A percentile compares a stretch with the other conserved stretches of the same genome.
These are phyloP conservation scores for Prunella himalayana DNA, from an alignment of 2,113 vertebrate species.

Conservation along the genomic window DNA sequence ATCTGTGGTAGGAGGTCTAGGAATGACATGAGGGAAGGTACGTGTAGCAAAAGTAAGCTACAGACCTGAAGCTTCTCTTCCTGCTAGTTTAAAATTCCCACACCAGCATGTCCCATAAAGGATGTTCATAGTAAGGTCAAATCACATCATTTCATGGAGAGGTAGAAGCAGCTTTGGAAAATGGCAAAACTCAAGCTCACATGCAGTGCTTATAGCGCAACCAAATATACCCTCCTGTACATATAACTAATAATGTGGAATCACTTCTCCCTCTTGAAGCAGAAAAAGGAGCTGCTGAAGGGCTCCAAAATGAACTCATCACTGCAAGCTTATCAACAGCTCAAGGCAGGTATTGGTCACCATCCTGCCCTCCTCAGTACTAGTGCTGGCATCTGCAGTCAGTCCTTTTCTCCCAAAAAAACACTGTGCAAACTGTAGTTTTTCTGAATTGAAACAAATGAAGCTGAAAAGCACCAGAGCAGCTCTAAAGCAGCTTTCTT, in stretches of 20 bases:
- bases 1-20: background rate
- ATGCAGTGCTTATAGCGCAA: background rate
- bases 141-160: constrained; percentile 24
- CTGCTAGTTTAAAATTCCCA: constrained; percentile 30
- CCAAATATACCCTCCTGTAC: background rate
- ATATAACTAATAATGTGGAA: background rate
- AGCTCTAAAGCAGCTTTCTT: background rate
- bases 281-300: background rate
- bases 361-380: background rate
- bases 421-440: background rate
- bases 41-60: background rate
- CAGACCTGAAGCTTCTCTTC: background rate
- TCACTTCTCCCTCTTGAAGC: background rate
- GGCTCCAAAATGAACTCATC: background rate
- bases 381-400: background rate
- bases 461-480: constrained; percentile 14
- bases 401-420: background rate
- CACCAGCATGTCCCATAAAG: constrained; percentile 22
- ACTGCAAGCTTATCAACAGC: background rate
- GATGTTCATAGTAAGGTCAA: constrained; percentile 19
- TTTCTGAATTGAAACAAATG: constrained; percentile 46
- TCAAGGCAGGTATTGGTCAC: background rate
- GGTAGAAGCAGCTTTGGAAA: constrained; percentile 57
- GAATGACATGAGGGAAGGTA: background rate
- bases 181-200: constrained; percentile 9